Conservation (phyloP, 2,888 invertebrate genomes). For the Andrena flavipes region DNA sequence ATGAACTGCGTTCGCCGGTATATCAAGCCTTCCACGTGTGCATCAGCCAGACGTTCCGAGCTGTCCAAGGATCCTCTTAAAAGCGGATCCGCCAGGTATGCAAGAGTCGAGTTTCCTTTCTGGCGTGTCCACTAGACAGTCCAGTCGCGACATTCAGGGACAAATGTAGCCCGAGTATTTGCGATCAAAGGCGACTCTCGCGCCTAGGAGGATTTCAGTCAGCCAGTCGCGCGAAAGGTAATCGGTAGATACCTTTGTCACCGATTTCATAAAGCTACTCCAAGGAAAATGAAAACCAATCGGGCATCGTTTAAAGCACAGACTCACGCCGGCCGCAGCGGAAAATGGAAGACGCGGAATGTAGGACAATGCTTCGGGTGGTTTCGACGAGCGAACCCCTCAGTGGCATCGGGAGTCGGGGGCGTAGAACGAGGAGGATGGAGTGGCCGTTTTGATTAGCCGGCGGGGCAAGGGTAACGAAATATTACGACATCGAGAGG, state of each 20-base stretch:
- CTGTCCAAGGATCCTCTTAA: constrained; percentile 59
- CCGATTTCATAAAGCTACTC: neutral
- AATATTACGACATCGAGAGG: constrained; percentile 63
- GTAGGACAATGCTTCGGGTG: neutral
- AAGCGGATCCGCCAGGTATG: constrained; percentile 64
- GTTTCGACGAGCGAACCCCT: neutral
- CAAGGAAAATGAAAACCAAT: neutral
- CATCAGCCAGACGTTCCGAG: constrained; percentile 36
- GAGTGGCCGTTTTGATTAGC: constrained; percentile 58
- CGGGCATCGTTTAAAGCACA: neutral
- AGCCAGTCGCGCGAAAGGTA: neutral
- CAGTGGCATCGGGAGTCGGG: neutral
- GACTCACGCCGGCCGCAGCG: neutral
- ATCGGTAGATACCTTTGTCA: neutral
- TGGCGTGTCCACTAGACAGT: constrained; percentile 42
- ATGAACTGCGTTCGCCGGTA: constrained; percentile 60
- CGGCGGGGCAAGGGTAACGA: constrained; percentile 52
- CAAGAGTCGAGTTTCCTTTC: constrained; percentile 65
- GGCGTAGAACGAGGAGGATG: constrained; percentile 7
- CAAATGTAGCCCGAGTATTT: constrained; percentile 48
- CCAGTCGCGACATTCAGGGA: constrained; percentile 30
- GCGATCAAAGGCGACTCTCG: constrained; percentile 39
- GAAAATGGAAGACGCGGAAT: neutral
- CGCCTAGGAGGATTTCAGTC: constrained; percentile 13
- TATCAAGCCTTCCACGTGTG: constrained; percentile 41